phyloP scores from a whole-genome alignment of 1,140 invertebrate species.

The Glossosoma conforme region DNA sequence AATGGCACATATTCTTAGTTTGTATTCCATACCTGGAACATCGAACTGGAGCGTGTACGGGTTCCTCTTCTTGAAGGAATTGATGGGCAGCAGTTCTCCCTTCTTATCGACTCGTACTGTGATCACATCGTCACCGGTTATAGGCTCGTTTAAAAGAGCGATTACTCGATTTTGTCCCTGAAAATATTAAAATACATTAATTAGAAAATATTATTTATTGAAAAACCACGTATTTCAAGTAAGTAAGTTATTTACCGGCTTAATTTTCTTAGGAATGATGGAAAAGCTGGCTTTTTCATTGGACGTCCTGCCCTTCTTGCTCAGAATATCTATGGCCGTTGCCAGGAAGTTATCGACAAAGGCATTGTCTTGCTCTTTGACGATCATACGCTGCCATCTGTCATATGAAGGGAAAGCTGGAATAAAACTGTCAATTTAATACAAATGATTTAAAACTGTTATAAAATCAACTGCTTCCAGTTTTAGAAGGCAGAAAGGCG shows the following conservation, averaged over 20 bases:
- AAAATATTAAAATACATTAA: constrained; percentile 23
- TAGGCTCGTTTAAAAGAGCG: constrained; percentile 69
- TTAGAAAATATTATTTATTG: background rate
- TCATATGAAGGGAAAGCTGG: constrained; percentile 63
- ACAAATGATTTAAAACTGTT: no score
- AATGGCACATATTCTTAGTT: no score
- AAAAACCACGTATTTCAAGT: background rate
- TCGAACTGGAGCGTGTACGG: constrained; percentile 76
- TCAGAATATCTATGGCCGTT: constrained; percentile 69
- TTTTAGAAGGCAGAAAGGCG: no score
- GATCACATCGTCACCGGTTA: constrained; percentile 66
- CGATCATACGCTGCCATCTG: constrained; percentile 70
- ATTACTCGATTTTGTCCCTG: constrained; percentile 80
- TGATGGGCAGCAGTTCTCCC: constrained; percentile 69
- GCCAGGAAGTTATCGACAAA: constrained; percentile 76
- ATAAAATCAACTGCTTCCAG: no score
- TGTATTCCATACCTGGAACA: constrained; percentile 52
- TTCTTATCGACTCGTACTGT: constrained; percentile 73
- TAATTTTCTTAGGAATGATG: constrained; percentile 73
- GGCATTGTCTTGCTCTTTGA: constrained; percentile 72
- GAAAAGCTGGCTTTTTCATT: constrained; percentile 66
- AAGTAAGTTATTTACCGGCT: constrained; percentile 57
- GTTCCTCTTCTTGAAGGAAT: constrained; percentile 69
- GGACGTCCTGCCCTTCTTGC: constrained; percentile 55
- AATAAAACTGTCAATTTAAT: no score